Conservation (phyloP, 1,140 invertebrate genomes). For the Mesaphorura yosii region DNA sequence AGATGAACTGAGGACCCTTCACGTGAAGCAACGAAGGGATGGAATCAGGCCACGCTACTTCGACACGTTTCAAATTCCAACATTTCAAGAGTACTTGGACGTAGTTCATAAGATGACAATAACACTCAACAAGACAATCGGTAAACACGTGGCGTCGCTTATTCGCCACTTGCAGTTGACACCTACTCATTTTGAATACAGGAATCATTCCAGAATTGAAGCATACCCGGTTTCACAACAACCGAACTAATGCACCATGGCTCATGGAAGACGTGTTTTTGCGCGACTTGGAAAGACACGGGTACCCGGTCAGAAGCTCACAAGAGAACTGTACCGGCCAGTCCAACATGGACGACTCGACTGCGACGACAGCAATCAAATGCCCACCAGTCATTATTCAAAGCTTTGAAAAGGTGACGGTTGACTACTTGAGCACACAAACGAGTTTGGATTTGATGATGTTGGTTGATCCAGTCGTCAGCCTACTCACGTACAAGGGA, state of each 20-base stretch:
- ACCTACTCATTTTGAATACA: not conserved
- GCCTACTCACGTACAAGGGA: constrained; percentile 14
- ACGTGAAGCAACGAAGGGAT: constrained; percentile 8
- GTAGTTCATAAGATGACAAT: constrained; percentile 20
- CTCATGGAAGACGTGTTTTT: constrained; percentile 19
- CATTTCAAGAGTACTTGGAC: constrained; percentile 29
- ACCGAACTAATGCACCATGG: not conserved
- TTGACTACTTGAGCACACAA: constrained; percentile 14
- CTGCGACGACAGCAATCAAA: not conserved
- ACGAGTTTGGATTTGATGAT: constrained; percentile 10
- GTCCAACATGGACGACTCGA: not conserved
- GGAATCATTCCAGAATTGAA: constrained; percentile 27
- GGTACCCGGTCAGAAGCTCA: constrained; percentile 12
- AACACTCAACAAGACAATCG: constrained; percentile 15
- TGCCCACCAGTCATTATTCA: constrained; percentile 24
- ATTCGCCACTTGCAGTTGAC: not conserved
- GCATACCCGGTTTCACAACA: constrained; percentile 16
- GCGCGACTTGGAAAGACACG: not conserved
- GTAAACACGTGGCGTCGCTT: not conserved
- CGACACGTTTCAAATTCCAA: constrained; percentile 23
- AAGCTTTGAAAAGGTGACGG: constrained; percentile 16
- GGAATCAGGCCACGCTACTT: constrained; percentile 20
- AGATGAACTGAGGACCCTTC: constrained; percentile 9
- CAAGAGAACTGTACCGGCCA: too few relatives aligned
- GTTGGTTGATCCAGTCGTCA: constrained; percentile 8